These are phyloP conservation scores for Huso huso DNA, from an alignment of 2,797 vertebrate genomes.

Conservation along the genomic window DNA sequence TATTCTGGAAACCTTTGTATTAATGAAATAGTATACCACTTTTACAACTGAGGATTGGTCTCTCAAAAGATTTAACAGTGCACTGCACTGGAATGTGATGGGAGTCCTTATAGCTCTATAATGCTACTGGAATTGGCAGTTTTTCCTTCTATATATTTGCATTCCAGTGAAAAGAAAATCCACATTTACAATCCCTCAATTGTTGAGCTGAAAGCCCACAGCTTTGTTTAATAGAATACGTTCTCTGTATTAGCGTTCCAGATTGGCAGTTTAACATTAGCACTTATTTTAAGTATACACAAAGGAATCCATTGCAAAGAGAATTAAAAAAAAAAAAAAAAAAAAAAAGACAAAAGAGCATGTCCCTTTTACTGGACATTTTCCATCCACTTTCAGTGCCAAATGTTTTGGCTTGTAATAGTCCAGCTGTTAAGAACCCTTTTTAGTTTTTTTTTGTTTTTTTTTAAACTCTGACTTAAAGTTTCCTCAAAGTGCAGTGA, in stretches of 20 bases:
- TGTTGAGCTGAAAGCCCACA: not conserved
- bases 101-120: not conserved
- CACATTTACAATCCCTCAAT: not conserved
- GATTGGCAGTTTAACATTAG: not conserved
- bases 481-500: no score
- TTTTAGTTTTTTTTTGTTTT: no score
- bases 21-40: no score
- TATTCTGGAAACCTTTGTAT: not conserved
- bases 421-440: no score
- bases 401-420: no score
- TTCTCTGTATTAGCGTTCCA: not conserved
- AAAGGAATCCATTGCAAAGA: not conserved
- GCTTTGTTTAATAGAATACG: slow-evolving; percentile 4
- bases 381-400: no score
- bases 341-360: not conserved
- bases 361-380: no score
- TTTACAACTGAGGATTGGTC: no score
- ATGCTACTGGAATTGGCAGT: not conserved
- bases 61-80: no score
- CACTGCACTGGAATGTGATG: no score
- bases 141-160: not conserved
- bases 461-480: no score
- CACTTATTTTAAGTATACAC: slow-evolving; percentile 37
- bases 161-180: not conserved
- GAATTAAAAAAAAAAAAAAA: not conserved